Evolutionary conservation across 2,797 vertebrate species (phyloP).

Genomic region (Mormyrops boulengeri): DNA sequence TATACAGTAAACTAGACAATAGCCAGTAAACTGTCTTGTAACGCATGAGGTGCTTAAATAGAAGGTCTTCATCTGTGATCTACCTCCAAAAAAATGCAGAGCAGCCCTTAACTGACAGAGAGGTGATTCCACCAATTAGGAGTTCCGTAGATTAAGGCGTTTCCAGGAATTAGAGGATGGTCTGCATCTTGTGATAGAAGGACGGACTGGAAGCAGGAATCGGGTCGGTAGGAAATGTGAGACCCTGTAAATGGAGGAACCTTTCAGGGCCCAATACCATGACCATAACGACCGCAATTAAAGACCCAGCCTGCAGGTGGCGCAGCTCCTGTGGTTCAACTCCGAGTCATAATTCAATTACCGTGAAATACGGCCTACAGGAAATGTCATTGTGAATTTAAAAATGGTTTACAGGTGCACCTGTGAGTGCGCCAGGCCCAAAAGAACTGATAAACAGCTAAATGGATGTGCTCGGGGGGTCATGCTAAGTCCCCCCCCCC

Average conservation of each 20-base stretch:
- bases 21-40: background rate
- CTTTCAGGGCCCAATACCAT: background rate
- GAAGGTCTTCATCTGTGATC: background rate
- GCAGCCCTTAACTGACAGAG: background rate
- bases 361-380: background rate
- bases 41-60: background rate
- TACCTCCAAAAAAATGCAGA: background rate
- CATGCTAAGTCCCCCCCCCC: background rate
- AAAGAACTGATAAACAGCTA: conserved; percentile 12
- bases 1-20: background rate
- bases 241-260: background rate
- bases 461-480: background rate
- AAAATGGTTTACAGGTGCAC: background rate
- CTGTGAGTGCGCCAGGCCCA: background rate
- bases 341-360: background rate
- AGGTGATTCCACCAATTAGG: background rate
- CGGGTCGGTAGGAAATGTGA: background rate
- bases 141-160: background rate
- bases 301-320: background rate
- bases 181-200: background rate
- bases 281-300: background rate
- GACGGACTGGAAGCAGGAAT: background rate
- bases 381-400: background rate
- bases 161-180: background rate
- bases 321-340: background rate